These are phyloP conservation scores for Drosophila equinoxialis DNA, from an alignment of 1,140 invertebrate species.

Conservation along the genomic window DNA sequence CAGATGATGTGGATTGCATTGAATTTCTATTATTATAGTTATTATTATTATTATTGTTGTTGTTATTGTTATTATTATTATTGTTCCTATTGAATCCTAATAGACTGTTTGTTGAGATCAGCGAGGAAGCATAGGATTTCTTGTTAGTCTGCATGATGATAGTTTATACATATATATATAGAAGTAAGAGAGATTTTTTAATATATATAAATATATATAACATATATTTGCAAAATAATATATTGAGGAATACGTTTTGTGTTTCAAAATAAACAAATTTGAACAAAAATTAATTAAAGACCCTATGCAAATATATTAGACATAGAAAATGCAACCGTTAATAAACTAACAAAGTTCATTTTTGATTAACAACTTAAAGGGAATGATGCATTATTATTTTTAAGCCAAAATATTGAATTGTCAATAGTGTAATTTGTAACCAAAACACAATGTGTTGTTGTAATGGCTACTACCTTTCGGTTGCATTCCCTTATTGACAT, in stretches of 20 bases:
- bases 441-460: not conserved
- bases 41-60: constrained; percentile 34
- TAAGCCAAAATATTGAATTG: too few species aligned
- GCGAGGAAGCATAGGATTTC: constrained; percentile 82
- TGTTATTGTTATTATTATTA: constrained; percentile 46
- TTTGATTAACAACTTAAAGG: too few species aligned
- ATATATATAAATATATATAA: constrained; percentile 41
- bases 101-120: constrained; percentile 82
- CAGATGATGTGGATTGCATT: constrained; percentile 68
- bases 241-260: not conserved
- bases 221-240: constrained; percentile 9
- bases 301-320: not conserved
- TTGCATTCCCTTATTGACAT: not conserved
- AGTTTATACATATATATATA: constrained; percentile 31
- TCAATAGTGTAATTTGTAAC: not conserved
- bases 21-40: constrained; percentile 75
- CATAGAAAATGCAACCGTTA: constrained; percentile 1
- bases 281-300: not conserved
- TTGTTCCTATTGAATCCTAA: constrained; percentile 80
- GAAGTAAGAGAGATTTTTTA: constrained; percentile 61
- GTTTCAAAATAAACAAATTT: not conserved
- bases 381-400: too few species aligned
- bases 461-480: not conserved
- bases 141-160: constrained; percentile 78
- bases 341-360: not conserved